Evolutionary conservation across 2,797 vertebrate species (phyloP).

Genomic region (Cynodonichthys magdalenae): DNA sequence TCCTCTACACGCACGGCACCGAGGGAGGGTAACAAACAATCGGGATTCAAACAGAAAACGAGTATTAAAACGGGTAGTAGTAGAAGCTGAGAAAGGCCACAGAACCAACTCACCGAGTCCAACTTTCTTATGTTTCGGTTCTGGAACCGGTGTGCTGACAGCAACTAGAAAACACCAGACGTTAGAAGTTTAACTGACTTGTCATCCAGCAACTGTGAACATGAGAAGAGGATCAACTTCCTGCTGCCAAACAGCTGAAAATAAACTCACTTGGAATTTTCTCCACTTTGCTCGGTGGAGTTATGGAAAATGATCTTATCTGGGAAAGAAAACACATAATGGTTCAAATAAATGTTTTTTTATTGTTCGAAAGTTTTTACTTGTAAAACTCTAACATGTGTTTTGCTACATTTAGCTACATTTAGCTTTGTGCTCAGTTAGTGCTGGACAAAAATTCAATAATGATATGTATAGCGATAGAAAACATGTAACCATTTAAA

Average conservation of each 20-base stretch:
- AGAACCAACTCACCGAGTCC: slow-evolving; percentile 67
- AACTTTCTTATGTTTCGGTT: slow-evolving; percentile 70
- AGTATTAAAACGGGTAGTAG: slow-evolving; percentile 20
- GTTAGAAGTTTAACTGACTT: background rate
- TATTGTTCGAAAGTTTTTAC: background rate
- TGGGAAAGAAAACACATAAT: slow-evolving; percentile 27
- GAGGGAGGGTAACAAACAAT: slow-evolving; percentile 44
- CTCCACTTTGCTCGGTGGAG: slow-evolving; percentile 53
- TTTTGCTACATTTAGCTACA: too few species aligned
- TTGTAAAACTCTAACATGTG: background rate
- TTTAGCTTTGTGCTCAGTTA: too few species aligned
- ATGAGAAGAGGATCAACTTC: too few species aligned
- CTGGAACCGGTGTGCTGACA: slow-evolving; percentile 46
- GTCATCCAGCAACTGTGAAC: too few species aligned
- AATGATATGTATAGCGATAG: too few species aligned
- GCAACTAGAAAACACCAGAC: slow-evolving; percentile 52
- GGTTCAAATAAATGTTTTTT: too few species aligned
- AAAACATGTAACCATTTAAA: too few species aligned
- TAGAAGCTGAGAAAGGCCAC: slow-evolving; percentile 26
- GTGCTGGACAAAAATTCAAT: too few species aligned
- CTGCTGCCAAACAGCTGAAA: background rate
- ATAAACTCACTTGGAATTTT: slow-evolving; percentile 64
- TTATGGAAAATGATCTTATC: slow-evolving; percentile 67
- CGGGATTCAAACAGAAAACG: slow-evolving; percentile 19
- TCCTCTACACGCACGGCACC: slow-evolving; percentile 77